Percentiles rank a stretch among this genome's conserved stretches.
phyloP scores from a whole-genome alignment of 2,113 vertebrate species.

The Jaculus jaculus region DNA sequence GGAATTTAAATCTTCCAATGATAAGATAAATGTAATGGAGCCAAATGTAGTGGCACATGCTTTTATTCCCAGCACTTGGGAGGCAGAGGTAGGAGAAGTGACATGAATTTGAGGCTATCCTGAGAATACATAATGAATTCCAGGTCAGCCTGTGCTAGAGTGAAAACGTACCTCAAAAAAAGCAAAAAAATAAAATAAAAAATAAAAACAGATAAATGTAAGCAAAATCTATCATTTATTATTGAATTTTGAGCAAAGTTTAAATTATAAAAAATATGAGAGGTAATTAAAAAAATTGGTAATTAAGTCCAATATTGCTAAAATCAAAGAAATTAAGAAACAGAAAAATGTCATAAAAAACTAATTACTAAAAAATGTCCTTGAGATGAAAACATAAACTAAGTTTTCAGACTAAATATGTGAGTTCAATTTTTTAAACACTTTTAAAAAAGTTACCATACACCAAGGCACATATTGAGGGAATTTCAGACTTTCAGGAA shows the following conservation, averaged over 20 bases:
- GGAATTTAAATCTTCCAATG: neutral
- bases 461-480: neutral
- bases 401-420: neutral
- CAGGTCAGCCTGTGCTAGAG: too few species aligned
- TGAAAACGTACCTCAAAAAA: too few species aligned
- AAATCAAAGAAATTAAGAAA: constrained; percentile 13
- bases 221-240: constrained; percentile 1
- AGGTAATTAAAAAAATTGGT: neutral
- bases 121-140: too few species aligned
- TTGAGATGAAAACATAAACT: too few species aligned
- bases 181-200: too few species aligned
- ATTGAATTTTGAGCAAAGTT: neutral
- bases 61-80: too few species aligned
- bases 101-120: too few species aligned
- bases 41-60: too few species aligned
- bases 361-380: neutral
- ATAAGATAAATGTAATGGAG: too few species aligned
- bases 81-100: too few species aligned
- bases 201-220: neutral
- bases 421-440: neutral
- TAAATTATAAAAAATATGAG: neutral
- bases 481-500: neutral
- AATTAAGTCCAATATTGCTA: neutral
- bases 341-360: neutral
- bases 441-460: too few species aligned